Base-by-base conservation (phyloP, 2,113 vertebrate genomes). In the Heterochromis multidens region DNA sequence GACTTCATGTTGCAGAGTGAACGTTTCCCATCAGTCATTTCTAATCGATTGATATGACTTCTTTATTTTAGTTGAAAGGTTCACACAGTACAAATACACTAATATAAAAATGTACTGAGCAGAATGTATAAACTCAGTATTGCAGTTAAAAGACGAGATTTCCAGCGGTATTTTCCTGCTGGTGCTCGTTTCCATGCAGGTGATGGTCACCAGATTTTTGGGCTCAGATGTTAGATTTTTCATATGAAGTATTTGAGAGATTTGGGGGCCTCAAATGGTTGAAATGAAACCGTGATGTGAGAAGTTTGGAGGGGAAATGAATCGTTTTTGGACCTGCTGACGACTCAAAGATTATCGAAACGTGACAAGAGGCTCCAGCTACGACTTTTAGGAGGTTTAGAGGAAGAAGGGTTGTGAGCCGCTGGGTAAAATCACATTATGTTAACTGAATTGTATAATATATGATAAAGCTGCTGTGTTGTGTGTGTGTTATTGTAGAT, bases 1-100 rank as follows among this genome's bases (percentile, higher is more conserved):
- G n/a, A 2, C 35, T 13, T 43, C 35, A 0, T 25, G 13, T 23
- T 0, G 14, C 63, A 43, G 37, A 0, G 5, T 7, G 2, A 25
- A 40, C 40, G 7, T 7, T 37, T 35, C 33, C 6, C 33, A 35
- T 37, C 35, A 37, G 8, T 37, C 35, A 37, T 9, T 37, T 10
- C 35, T 37, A 9, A 37, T 25, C 0, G 37, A 19, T 27, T 1
- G 63, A 25, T 11, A 6, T 9, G 7, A 67, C 37, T 37, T 10
- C n/a, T n/a, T n/a, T n/a, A n/a, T n/a, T n/a, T n/a, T n/a, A n/a
- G n/a, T n/a, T n/a, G n/a, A n/a, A n/a, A n/a, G n/a, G 31, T 33
- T 33, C 31, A 33, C 31, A 33, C 31, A 33, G 37, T 11, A 40
- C 37, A 40, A 33, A 33, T 33, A 33, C 31, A 33, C 31, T 5